Conservation (phyloP, 1,140 invertebrate species). For the Calycopis cecrops region DNA sequence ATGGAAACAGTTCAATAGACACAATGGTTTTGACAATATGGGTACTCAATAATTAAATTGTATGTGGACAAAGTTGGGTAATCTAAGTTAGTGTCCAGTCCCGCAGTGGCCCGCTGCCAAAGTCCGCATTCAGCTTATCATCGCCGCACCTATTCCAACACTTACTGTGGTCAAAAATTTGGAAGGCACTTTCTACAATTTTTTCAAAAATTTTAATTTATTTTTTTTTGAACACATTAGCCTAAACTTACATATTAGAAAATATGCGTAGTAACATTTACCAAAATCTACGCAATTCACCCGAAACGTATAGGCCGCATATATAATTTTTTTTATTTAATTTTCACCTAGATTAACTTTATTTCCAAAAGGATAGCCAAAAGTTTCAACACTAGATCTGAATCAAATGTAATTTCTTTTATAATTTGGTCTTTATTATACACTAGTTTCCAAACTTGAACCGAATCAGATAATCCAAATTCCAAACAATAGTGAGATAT, state of each 20-base stretch:
- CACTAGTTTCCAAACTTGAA: conserved; percentile 69
- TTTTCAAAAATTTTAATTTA: conserved; percentile 69
- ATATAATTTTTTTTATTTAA: conserved; percentile 58
- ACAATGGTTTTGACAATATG: too few relatives aligned
- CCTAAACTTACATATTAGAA: conserved; percentile 74
- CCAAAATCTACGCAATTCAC: conserved; percentile 70
- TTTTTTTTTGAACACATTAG: conserved; percentile 73
- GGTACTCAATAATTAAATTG: too few relatives aligned
- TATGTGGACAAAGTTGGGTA: too few relatives aligned
- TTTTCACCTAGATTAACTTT: conserved; percentile 62
- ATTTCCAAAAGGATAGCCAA: conserved; percentile 72
- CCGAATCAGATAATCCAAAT: conserved; percentile 65
- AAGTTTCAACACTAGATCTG: conserved; percentile 68
- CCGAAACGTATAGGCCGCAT: conserved; percentile 69
- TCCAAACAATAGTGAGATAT: conserved; percentile 69
- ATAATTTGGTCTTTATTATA: conserved; percentile 72
- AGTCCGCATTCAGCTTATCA: conserved; percentile 42
- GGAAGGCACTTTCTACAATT: conserved; percentile 71
- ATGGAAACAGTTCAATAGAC: too few relatives aligned
- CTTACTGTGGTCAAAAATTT: conserved; percentile 73
- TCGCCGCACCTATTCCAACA: conserved; percentile 67
- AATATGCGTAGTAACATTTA: conserved; percentile 74
- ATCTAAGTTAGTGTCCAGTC: not conserved
- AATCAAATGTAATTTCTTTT: conserved; percentile 61
- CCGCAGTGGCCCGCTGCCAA: conserved; percentile 28